Evolutionary conservation across 2,797 vertebrate genomes (phyloP), one percentile per base, ranked within the genome.

Genomic region (Peromyscus eremicus): DNA sequence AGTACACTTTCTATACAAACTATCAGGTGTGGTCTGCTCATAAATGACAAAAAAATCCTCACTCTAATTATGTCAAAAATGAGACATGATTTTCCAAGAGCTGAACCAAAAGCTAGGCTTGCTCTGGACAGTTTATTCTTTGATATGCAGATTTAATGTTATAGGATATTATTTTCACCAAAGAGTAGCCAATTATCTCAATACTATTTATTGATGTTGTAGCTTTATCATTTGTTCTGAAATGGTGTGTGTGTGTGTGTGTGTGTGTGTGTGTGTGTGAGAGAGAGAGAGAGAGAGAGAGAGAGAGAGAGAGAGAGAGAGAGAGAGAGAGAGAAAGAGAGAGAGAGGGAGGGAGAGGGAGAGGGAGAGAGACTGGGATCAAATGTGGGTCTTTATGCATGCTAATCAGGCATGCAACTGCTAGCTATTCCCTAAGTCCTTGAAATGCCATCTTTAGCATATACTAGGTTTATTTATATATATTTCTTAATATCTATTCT

Each of bases 171-270:
- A 71, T 62, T 79, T 80, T 40, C 19, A 66, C 2, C 34, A 66
- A 64, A 68, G 23, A 82, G 5, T 85, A 77, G 27, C 46, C 73
- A 60, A 17, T 82, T 92, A 60, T 84, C n/a, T 86, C 34, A 91
- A 25, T 8, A 70, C 29, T 46, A 60, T 27, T 70, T 77, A 40
- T 49, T 95, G 40, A 34, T 57, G 14, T n/a, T 93, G 43, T 62
- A 93, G 55, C n/a, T 8, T 79, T 94, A 75, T 37, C n/a, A 46
- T n/a, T 85, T 71, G n/a, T 71, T 91, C 76, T 89, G 73, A 92
- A 75, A 88, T 87, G 13, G 14, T 55, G 14, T 75, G 49, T 34
- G 19, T 14, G 3, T 49, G 17, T 46, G 25, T 64, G 37, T 83
- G 60, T 82, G n/a, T 82, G 12, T 57, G 49, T 76, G 73, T 77